Evolutionary conservation across 1,140 invertebrate genomes (phyloP).

Genomic region (Venturia canescens): DNA sequence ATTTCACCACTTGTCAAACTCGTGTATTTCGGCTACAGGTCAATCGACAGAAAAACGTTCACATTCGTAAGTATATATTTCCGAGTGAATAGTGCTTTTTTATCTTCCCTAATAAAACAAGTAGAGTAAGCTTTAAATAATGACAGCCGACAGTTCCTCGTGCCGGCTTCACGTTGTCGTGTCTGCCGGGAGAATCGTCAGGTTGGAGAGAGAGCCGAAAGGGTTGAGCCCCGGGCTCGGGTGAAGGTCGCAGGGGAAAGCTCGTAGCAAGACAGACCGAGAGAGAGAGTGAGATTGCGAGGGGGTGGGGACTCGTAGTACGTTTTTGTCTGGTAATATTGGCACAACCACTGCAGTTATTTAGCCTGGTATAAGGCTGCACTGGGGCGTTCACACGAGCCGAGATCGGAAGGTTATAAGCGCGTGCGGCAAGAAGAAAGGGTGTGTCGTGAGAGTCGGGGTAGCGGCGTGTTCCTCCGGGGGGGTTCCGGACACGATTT

Average conservation of each 20-base stretch:
- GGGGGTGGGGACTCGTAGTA: constrained; percentile 5
- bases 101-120: not conserved
- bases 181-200: constrained; percentile 15
- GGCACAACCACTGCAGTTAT: not conserved
- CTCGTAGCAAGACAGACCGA: constrained; percentile 45
- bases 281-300: constrained; percentile 34
- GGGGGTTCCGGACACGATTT: constrained; percentile 26
- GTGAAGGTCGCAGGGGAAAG: constrained; percentile 14
- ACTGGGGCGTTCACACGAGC: not conserved
- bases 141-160: not conserved
- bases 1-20: too few relatives aligned
- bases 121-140: not conserved
- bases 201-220: constrained; percentile 12
- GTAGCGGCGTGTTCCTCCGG: not conserved
- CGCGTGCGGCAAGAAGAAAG: constrained; percentile 20
- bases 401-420: not conserved
- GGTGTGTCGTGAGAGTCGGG: constrained; percentile 10
- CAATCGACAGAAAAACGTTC: constrained; percentile 7
- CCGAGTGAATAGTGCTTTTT: not conserved
- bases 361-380: not conserved
- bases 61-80: not conserved
- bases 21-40: too few relatives aligned
- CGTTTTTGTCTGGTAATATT: constrained; percentile 2
- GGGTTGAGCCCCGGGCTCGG: constrained; percentile 20
- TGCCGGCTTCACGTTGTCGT: not conserved